These are phyloP conservation scores for Chesias legatella DNA, from an alignment of 2,888 invertebrate species.

Conservation along the genomic window DNA sequence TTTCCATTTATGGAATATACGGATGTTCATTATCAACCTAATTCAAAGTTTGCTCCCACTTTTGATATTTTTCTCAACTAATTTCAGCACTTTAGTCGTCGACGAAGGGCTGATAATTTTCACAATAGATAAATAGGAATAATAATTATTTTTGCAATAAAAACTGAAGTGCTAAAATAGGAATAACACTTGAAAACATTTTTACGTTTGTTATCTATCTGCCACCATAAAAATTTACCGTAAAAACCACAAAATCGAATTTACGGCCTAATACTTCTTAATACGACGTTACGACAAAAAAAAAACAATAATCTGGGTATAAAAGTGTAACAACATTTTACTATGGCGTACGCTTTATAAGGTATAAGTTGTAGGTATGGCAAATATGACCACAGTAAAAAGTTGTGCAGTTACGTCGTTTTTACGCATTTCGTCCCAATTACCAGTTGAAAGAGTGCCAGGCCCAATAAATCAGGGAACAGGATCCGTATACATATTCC, in stretches of 20 bases:
- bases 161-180: conserved; percentile 22
- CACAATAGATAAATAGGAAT: not conserved
- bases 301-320: conserved; percentile 23
- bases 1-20: conserved; percentile 27
- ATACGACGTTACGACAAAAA: conserved; percentile 27
- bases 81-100: conserved; percentile 1
- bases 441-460: conserved; percentile 68
- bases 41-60: conserved; percentile 11
- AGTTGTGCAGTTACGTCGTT: conserved; percentile 45
- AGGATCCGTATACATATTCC: conserved; percentile 44
- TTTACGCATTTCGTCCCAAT: conserved; percentile 63
- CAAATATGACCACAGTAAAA: conserved; percentile 31
- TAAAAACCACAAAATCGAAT: conserved; percentile 27
- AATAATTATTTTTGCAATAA: conserved; percentile 17
- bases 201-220: conserved; percentile 30
- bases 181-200: conserved; percentile 24
- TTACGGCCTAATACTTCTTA: conserved; percentile 28
- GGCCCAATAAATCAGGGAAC: conserved; percentile 58
- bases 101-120: not conserved
- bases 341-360: conserved; percentile 14
- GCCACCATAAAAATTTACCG: conserved; percentile 26
- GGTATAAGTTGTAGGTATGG: conserved; percentile 17
- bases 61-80: not conserved
- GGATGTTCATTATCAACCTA: conserved; percentile 16
- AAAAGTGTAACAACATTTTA: conserved; percentile 21